phyloP scores from a whole-genome alignment of 2,888 invertebrate species.

The Volucella inflata region DNA sequence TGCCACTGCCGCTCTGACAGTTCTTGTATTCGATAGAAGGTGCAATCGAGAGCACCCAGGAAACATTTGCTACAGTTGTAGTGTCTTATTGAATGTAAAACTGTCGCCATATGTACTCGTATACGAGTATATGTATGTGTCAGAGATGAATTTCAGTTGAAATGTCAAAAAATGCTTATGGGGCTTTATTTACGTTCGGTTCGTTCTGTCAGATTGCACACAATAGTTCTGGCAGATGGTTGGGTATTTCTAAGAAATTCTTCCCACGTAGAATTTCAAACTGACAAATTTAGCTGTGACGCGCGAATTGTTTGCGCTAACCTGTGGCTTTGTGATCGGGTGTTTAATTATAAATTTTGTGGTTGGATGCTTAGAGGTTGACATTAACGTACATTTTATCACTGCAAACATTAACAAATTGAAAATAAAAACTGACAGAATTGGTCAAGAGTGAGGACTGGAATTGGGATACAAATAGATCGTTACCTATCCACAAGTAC shows the following conservation, averaged over 20 bases:
- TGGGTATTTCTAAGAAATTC: neutral
- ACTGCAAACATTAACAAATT: no score
- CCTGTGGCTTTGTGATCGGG: conserved; percentile 15
- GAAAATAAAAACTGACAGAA: no score
- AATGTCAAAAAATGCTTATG: conserved; percentile 30
- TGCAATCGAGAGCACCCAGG: conserved; percentile 2
- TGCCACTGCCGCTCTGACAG: neutral
- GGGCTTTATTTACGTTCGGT: conserved; percentile 25
- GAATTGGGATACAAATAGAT: no score
- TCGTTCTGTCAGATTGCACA: conserved; percentile 24
- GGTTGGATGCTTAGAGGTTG: conserved; percentile 5
- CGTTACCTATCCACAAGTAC: no score
- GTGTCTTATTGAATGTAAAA: conserved; percentile 8
- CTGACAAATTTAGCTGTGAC: conserved; percentile 25
- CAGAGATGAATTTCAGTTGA: conserved; percentile 35
- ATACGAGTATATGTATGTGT: no score
- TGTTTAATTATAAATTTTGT: conserved; percentile 27
- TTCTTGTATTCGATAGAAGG: conserved; percentile 16
- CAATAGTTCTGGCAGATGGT: neutral
- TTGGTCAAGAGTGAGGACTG: no score
- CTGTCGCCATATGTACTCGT: conserved; percentile 52
- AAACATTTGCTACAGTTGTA: neutral
- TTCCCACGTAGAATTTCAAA: neutral
- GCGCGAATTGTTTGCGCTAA: conserved; percentile 12
- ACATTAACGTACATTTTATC: no score